These are phyloP conservation scores for Himalopsyche anomala DNA, from an alignment of 2,888 invertebrate species.

Conservation along the genomic window DNA sequence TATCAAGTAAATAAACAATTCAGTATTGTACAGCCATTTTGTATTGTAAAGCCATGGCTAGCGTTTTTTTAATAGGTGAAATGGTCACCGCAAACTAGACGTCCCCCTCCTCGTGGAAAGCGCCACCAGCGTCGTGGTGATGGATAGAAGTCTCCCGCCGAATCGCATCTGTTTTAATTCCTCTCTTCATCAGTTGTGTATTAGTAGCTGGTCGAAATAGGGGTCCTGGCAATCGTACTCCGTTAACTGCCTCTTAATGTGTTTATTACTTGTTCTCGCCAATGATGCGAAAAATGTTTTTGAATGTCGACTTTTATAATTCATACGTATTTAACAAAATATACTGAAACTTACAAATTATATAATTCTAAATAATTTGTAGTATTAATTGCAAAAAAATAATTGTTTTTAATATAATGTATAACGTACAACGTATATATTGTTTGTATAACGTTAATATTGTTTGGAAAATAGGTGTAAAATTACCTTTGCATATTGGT, in stretches of 20 bases:
- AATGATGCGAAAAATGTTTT: background rate
- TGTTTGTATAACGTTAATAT: too few relatives aligned
- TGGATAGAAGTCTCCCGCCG: constrained; percentile 63
- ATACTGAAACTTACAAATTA: too few relatives aligned
- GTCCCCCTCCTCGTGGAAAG: background rate
- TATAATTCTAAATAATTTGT: too few relatives aligned
- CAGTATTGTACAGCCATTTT: too few relatives aligned
- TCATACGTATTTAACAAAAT: too few relatives aligned
- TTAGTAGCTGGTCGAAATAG: constrained; percentile 60
- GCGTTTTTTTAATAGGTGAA: background rate
- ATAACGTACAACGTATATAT: too few relatives aligned
- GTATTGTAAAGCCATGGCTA: too few relatives aligned
- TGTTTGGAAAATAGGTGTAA: too few relatives aligned
- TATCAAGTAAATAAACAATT: too few relatives aligned
- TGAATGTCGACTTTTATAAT: background rate
- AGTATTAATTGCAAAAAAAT: too few relatives aligned
- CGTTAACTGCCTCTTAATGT: constrained; percentile 65
- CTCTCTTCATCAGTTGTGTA: constrained; percentile 65
- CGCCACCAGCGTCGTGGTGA: constrained; percentile 56
- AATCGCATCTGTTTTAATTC: constrained; percentile 66
- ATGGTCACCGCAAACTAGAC: constrained; percentile 53
- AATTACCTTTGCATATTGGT: too few relatives aligned
- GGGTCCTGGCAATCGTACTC: constrained; percentile 39
- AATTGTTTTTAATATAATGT: too few relatives aligned
- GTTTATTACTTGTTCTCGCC: constrained; percentile 63